Percentiles rank a stretch among this genome's conserved stretches.
These are phyloP conservation scores for Cyprinodon brontotheroides DNA, from an alignment of 2,113 vertebrate species.

Conservation along the genomic window DNA sequence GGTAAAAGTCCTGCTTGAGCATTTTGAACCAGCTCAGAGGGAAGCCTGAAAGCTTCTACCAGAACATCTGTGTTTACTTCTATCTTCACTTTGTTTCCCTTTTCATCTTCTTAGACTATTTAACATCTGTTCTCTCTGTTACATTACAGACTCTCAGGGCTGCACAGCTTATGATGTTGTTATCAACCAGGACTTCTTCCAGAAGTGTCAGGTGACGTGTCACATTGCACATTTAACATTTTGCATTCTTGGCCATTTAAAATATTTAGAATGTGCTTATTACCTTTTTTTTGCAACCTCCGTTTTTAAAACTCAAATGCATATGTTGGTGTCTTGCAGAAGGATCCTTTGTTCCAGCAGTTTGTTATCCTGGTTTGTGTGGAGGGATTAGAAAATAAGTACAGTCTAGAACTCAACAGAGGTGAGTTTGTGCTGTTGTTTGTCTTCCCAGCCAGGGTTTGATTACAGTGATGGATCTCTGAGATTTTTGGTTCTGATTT, in stretches of 20 bases:
- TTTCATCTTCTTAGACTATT: too few species aligned
- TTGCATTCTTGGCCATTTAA: too few species aligned
- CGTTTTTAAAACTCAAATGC: neutral
- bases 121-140: neutral
- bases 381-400: constrained; percentile 91
- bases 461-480: neutral
- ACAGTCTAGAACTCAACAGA: constrained; percentile 80
- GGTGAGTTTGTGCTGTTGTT: constrained; percentile 52
- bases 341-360: constrained; percentile 84
- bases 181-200: constrained; percentile 86
- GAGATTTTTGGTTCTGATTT: neutral
- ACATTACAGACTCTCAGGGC: constrained; percentile 73
- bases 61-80: too few species aligned
- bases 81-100: too few species aligned
- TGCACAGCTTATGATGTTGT: constrained; percentile 89
- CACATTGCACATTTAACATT: neutral
- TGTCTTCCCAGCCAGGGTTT: too few species aligned
- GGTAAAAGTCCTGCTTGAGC: too few species aligned
- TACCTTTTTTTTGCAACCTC: neutral
- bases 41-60: too few species aligned
- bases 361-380: constrained; percentile 87
- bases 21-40: too few species aligned
- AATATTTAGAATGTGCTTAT: too few species aligned
- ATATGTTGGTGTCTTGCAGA: constrained; percentile 51
- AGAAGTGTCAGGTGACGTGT: constrained; percentile 82